Conservation (phyloP, 2,888 invertebrate species). For the Hyles lineata region DNA sequence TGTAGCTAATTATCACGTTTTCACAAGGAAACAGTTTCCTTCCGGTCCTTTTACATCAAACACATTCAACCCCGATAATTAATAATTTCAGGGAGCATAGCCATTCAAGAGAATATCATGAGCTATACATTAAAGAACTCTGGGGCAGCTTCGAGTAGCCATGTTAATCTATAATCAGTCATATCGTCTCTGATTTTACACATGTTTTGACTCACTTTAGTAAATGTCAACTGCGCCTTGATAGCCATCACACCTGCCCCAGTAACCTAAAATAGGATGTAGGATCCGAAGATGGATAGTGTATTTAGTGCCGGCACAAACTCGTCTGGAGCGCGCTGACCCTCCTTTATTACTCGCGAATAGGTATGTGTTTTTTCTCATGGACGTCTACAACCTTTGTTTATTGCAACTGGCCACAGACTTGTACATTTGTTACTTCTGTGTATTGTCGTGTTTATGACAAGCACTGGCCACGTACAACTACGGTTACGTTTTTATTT, state of each 20-base stretch:
- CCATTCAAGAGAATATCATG: not conserved
- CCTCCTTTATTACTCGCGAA: slow-evolving; percentile 38
- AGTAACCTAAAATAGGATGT: slow-evolving; percentile 59
- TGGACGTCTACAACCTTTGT: not conserved
- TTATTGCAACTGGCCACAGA: not conserved
- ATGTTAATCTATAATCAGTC: not conserved
- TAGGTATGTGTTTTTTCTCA: slow-evolving; percentile 6
- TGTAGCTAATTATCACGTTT: not conserved
- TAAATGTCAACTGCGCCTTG: slow-evolving; percentile 35
- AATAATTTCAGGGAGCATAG: not conserved
- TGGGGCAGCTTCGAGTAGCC: too few species aligned
- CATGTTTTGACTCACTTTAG: not conserved
- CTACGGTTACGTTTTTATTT: not conserved
- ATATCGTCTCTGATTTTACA: not conserved
- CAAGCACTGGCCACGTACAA: not conserved
- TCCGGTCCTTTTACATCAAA: not conserved
- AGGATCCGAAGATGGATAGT: slow-evolving; percentile 58
- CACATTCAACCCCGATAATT: not conserved
- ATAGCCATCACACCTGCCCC: slow-evolving; percentile 52
- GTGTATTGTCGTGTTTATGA: not conserved
- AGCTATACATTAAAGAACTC: not conserved
- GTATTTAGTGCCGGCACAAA: slow-evolving; percentile 50
- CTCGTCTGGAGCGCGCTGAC: slow-evolving; percentile 54
- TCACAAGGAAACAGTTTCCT: not conserved
- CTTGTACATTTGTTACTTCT: not conserved